Evolutionary conservation across 2,797 vertebrate species (phyloP).

Genomic region (Molossus alvarezi): DNA sequence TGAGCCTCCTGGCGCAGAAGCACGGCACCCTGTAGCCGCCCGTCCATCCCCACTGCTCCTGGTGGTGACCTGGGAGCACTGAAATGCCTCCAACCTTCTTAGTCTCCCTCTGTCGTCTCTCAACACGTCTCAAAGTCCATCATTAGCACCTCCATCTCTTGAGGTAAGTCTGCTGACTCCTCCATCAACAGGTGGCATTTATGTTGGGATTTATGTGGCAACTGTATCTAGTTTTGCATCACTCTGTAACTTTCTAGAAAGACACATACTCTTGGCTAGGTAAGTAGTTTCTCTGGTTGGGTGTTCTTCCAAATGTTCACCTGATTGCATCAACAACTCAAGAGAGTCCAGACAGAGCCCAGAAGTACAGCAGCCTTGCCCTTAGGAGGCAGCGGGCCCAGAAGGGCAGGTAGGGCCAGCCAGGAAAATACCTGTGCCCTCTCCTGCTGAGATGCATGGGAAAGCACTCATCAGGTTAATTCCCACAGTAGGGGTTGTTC

Average conservation of each 20-base stretch:
- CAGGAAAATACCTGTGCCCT: background rate
- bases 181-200: constrained; percentile 29
- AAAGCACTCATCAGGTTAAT: background rate
- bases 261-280: background rate
- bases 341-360: background rate
- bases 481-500: background rate
- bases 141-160: background rate
- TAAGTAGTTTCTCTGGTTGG: constrained; percentile 34
- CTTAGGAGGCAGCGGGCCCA: background rate
- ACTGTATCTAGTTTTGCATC: background rate
- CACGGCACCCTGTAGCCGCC: background rate
- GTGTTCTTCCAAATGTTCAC: background rate
- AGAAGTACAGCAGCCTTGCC: background rate
- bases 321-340: background rate
- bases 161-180: background rate
- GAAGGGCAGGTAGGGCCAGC: background rate
- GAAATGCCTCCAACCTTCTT: background rate
- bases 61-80: background rate
- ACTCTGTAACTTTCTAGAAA: constrained; percentile 61
- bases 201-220: background rate
- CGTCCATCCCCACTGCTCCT: background rate
- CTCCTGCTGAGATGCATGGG: background rate
- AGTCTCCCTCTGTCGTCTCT: background rate
- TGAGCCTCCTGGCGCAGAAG: background rate
- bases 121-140: background rate